Conservation (phyloP, 2,888 invertebrate species). For the Trichopria drosophilae region DNA sequence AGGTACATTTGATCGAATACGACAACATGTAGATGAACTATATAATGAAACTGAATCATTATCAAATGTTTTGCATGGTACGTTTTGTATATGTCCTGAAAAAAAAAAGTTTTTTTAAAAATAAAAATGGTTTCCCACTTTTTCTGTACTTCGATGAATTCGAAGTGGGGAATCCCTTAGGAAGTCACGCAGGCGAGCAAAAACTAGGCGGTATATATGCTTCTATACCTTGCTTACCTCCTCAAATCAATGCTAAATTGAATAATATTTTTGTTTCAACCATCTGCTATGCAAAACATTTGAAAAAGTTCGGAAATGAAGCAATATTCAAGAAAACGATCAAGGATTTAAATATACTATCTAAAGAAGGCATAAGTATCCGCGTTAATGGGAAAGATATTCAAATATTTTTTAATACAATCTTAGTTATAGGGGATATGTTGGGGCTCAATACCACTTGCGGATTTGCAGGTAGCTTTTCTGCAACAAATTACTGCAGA, state of each 20-base stretch:
- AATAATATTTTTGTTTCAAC: constrained; percentile 20
- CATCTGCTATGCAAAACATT: constrained; percentile 16
- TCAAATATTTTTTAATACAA: constrained; percentile 12
- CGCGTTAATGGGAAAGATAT: neutral
- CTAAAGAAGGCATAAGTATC: neutral
- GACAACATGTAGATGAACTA: constrained; percentile 10
- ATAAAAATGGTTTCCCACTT: constrained; percentile 10
- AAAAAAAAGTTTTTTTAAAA: constrained; percentile 8
- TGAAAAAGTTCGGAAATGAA: constrained; percentile 18
- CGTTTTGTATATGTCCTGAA: constrained; percentile 27
- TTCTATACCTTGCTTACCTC: constrained; percentile 23
- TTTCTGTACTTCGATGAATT: constrained; percentile 24
- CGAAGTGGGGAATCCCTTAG: constrained; percentile 13
- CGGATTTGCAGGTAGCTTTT: constrained; percentile 2
- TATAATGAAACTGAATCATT: neutral
- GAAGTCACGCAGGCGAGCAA: constrained; percentile 25
- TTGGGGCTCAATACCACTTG: constrained; percentile 5
- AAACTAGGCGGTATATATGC: constrained; percentile 25
- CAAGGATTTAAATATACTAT: constrained; percentile 20
- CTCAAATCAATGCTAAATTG: constrained; percentile 10
- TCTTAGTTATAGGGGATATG: constrained; percentile 9
- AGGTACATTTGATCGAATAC: constrained; percentile 5
- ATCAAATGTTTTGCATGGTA: constrained; percentile 18
- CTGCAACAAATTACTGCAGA: neutral
- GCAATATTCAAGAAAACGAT: constrained; percentile 17